Evolutionary conservation across 2,113 vertebrate genomes (phyloP).

Genomic region (Mustelus asterias): DNA sequence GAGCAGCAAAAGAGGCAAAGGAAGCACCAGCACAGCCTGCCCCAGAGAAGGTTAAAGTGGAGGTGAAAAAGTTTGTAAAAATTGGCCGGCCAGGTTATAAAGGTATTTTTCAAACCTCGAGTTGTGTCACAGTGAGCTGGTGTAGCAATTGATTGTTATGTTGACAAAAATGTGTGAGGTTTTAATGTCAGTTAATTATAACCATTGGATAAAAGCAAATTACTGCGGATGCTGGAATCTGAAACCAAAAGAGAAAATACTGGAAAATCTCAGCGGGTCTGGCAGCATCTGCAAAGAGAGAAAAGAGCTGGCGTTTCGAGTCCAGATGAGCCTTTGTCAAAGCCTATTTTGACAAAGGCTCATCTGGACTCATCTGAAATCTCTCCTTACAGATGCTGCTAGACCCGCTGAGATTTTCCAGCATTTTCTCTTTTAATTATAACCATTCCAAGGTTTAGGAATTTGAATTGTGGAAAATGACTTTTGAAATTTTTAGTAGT

Average conservation of each 20-base stretch:
- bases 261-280: too few relatives aligned
- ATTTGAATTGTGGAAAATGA: not conserved
- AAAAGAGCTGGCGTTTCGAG: too few relatives aligned
- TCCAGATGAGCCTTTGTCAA: too few relatives aligned
- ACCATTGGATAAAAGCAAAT: not conserved
- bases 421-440: not conserved
- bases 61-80: constrained; percentile 97
- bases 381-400: too few relatives aligned
- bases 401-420: too few relatives aligned
- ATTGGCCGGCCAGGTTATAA: constrained; percentile 96
- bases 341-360: too few relatives aligned
- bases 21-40: constrained; percentile 94
- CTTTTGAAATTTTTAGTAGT: not conserved
- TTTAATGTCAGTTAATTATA: not conserved
- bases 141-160: not conserved
- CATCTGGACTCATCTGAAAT: too few relatives aligned
- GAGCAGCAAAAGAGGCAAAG: constrained; percentile 93
- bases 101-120: constrained; percentile 55
- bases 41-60: constrained; percentile 94
- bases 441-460: not conserved
- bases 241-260: too few relatives aligned
- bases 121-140: not conserved
- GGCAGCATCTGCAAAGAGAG: too few relatives aligned
- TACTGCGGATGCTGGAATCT: too few relatives aligned
- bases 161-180: not conserved